Conservation (phyloP, 2,113 vertebrate species). For the Poeciliopsis prolifica region DNA sequence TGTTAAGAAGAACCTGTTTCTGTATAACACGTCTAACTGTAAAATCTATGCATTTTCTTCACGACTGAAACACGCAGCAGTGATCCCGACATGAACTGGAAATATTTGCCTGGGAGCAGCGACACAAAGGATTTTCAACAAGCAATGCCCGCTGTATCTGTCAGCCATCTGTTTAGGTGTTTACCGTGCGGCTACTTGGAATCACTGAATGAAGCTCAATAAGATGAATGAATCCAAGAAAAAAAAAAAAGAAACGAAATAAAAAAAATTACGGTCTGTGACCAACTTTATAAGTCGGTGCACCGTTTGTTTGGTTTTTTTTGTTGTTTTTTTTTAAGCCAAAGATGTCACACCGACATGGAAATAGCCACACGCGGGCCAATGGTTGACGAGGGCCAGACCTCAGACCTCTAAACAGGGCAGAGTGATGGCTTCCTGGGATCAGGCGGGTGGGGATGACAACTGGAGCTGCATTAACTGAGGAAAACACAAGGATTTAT, state of each 20-base stretch:
- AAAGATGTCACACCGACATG: neutral
- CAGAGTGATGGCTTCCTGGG: neutral
- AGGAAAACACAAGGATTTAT: neutral
- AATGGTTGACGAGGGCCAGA: neutral
- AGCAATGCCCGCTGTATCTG: neutral
- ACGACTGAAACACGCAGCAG: neutral
- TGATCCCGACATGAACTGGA: neutral
- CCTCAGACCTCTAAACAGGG: neutral
- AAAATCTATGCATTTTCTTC: neutral
- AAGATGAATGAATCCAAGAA: neutral
- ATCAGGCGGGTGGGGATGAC: too few species aligned
- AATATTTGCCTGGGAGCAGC: neutral
- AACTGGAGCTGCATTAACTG: neutral
- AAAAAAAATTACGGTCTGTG: neutral
- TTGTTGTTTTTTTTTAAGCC: too few species aligned
- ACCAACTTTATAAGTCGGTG: neutral
- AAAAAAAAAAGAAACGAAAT: too few species aligned
- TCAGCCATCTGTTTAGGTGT: constrained; percentile 21
- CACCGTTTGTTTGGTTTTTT: too few species aligned
- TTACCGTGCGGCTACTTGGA: constrained; percentile 6
- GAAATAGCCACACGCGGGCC: neutral
- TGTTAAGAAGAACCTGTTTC: neutral
- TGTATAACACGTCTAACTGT: neutral
- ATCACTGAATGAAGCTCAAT: neutral
- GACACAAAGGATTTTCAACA: neutral